These are phyloP conservation scores for Chloroceryle amazona DNA, from an alignment of 2,797 vertebrate species.

Conservation along the genomic window DNA sequence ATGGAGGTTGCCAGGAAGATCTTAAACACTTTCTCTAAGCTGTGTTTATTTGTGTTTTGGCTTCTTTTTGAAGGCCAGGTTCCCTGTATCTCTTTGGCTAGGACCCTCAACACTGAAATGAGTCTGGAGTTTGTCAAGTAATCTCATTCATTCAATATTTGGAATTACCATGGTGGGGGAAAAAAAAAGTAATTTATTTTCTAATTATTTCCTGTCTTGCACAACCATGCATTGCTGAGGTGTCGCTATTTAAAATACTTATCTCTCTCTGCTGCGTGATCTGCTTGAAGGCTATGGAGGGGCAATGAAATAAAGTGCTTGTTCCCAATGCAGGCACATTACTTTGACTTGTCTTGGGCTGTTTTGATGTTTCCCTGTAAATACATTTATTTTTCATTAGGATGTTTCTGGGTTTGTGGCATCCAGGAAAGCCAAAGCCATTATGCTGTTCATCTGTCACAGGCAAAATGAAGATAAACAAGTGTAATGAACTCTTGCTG, in stretches of 20 bases:
- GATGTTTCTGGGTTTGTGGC: constrained; percentile 78
- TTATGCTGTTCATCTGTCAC: constrained; percentile 68
- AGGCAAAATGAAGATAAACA: constrained; percentile 67
- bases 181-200: constrained; percentile 88
- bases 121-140: constrained; percentile 58
- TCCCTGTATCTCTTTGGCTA: background rate
- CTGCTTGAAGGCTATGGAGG: constrained; percentile 78
- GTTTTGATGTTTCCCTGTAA: constrained; percentile 86
- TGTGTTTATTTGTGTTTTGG: constrained; percentile 48
- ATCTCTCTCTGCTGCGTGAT: constrained; percentile 78
- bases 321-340: constrained; percentile 66
- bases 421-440: constrained; percentile 74
- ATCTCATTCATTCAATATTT: constrained; percentile 74
- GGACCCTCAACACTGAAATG: background rate
- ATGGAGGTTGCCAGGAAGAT: constrained; percentile 80
- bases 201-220: constrained; percentile 88
- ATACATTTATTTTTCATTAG: constrained; percentile 92
- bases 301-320: constrained; percentile 75
- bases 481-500: constrained; percentile 45
- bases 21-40: constrained; percentile 67
- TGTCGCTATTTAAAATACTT: constrained; percentile 86
- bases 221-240: constrained; percentile 78
- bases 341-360: constrained; percentile 77
- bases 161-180: constrained; percentile 75
- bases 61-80: background rate